Base-by-base conservation (phyloP, 2,113 vertebrate species). In the Tenebrosternarchus preto region DNA sequence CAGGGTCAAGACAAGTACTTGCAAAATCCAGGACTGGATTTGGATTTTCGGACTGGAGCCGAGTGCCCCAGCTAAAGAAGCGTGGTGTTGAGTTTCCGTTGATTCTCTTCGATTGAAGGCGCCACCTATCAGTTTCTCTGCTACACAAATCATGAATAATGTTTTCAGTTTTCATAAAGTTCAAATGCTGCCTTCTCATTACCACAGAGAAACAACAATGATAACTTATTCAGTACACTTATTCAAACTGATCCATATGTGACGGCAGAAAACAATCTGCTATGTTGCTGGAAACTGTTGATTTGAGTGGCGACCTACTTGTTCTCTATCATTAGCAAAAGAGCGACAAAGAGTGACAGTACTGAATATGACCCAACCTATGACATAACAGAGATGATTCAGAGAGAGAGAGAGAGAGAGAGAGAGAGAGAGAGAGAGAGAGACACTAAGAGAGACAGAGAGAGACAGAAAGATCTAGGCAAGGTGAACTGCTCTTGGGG, bases 321-420 rank as follows among this genome's bases (percentile, higher is more conserved):
- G n/a, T 50, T 15, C 61, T 27, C 56, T 7, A 31, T 72, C 69
- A 60, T 29, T 67, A 67, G 63, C 50, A 68, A 53, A 56, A 25
- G 50, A 69, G 29, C 67, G 72, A 70, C 71, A 80, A 53, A 20
- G 59, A 17, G 22, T 31, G 73, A 72, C 53, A 53, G 27, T 64
- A 69, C 59, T 53, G 27, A 57, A 57, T n/a, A 57, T 57, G 46
- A 27, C 22, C 50, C n/a, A 59, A 64, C 57, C 22, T 73, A 73
- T 78, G 77, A 78, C 46, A 70, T 69, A 80, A 80, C 78, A 80
- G 69, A 61, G 55, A 80, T 80, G 78, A 80, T 80, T 73, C 78
- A 73, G 76, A 59, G 24, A 46, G 39, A 72, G 43, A 20, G 57
- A 46, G 17, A 19, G 27, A 50, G 59, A 76, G 59, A 27, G 29